phyloP scores from a whole-genome alignment of 2,888 invertebrate species.

The Antitype chi region DNA sequence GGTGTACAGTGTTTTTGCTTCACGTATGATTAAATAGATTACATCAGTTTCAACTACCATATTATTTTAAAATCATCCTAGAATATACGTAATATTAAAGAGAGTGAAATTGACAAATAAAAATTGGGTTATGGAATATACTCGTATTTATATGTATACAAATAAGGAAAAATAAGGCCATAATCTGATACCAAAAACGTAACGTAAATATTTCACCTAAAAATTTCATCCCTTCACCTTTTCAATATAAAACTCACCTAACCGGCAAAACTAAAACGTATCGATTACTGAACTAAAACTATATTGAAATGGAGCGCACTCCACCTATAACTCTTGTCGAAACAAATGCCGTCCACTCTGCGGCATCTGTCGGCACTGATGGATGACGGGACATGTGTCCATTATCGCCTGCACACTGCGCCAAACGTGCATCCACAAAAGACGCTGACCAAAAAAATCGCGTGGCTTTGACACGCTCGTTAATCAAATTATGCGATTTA shows the following conservation, averaged over 20 bases:
- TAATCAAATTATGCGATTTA: constrained; percentile 86
- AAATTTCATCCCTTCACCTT: constrained; percentile 14
- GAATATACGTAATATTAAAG: background rate
- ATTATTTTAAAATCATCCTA: background rate
- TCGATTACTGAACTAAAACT: constrained; percentile 67
- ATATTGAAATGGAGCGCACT: constrained; percentile 76
- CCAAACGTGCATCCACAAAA: constrained; percentile 73
- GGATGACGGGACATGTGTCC: constrained; percentile 89
- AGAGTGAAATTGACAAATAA: too few relatives aligned
- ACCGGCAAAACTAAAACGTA: constrained; percentile 55
- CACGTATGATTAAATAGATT: too few relatives aligned
- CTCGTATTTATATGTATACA: background rate
- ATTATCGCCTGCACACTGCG: constrained; percentile 81
- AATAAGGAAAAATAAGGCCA: background rate
- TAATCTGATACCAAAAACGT: background rate
- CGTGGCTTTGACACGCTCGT: constrained; percentile 78
- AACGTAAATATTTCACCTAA: constrained; percentile 1
- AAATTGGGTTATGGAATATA: background rate
- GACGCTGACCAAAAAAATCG: constrained; percentile 72
- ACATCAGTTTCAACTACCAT: background rate
- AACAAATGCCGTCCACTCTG: constrained; percentile 79
- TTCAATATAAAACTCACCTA: constrained; percentile 44
- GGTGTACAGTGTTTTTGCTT: too few relatives aligned
- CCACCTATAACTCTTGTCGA: constrained; percentile 76
- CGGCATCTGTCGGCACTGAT: constrained; percentile 85